phyloP scores from a whole-genome alignment of 2,797 vertebrate species.

The Denticeps clupeoides region DNA sequence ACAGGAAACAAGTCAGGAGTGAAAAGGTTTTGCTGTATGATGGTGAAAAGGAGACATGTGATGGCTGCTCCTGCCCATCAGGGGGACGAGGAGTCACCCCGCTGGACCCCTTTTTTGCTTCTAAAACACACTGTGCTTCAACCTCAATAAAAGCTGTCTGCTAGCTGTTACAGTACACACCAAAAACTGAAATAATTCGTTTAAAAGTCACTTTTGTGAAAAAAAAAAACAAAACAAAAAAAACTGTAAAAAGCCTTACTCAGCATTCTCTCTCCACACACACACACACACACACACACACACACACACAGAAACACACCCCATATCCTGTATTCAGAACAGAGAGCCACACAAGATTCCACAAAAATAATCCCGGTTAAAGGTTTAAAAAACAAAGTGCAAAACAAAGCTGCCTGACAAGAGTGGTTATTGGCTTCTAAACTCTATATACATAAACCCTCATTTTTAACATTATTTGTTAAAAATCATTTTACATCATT shows the following conservation, averaged over 20 bases:
- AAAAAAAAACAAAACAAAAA: too few species aligned
- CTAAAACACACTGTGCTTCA: too few species aligned
- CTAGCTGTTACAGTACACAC: too few species aligned
- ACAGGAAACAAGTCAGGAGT: too few species aligned
- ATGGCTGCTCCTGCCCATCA: too few species aligned
- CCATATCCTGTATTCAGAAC: conserved; percentile 20
- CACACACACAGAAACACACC: neutral
- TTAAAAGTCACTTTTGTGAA: too few species aligned
- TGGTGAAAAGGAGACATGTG: too few species aligned
- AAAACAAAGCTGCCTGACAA: conserved; percentile 30
- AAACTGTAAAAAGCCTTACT: neutral
- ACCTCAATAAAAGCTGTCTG: too few species aligned
- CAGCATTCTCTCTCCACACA: neutral
- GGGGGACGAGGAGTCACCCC: too few species aligned
- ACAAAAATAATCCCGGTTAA: conserved; percentile 29
- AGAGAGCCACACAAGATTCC: conserved; percentile 29
- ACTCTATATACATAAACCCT: conserved; percentile 19
- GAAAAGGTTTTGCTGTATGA: too few species aligned
- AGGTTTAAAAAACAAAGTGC: conserved; percentile 27
- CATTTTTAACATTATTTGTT: neutral
- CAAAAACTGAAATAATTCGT: too few species aligned
- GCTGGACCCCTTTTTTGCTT: too few species aligned
- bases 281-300: conserved; percentile 3
- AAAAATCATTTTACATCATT: neutral
- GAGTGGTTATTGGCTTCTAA: conserved; percentile 20